Evolutionary conservation across 2,113 vertebrate genomes (phyloP).

Genomic region (Python bivittatus): DNA sequence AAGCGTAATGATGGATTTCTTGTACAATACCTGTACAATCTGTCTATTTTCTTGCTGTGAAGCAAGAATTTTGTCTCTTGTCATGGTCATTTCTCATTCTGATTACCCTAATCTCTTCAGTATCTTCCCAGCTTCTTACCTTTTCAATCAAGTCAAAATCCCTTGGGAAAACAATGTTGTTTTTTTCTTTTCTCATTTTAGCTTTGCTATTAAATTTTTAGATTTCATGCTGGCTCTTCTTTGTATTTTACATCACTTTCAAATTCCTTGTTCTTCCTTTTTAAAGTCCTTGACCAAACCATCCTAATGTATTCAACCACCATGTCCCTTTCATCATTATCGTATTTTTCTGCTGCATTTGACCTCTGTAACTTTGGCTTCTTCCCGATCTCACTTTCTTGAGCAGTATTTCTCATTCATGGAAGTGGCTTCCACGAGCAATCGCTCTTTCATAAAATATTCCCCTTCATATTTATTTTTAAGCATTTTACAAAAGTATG

Average conservation of each 20-base stretch:
- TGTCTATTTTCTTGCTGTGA: background rate
- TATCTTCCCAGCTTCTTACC: background rate
- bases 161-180: background rate
- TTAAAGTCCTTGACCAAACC: background rate
- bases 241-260: background rate
- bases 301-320: conserved; percentile 3
- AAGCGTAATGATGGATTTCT: background rate
- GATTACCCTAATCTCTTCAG: conserved; percentile 13
- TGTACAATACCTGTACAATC: background rate
- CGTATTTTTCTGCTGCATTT: background rate
- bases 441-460: background rate
- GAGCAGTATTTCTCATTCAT: background rate
- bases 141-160: conserved; percentile 16
- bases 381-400: background rate
- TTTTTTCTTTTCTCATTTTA: conserved; percentile 1
- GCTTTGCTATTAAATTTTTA: background rate
- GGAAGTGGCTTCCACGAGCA: background rate
- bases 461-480: background rate
- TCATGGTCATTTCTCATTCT: conserved; percentile 18
- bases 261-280: conserved; percentile 1
- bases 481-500: background rate
- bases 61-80: background rate
- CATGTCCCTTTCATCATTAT: background rate
- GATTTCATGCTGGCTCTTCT: conserved; percentile 9
- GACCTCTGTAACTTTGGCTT: background rate